Evolutionary conservation across 2,888 invertebrate species (phyloP).

Genomic region (Drosophila monieri): DNA sequence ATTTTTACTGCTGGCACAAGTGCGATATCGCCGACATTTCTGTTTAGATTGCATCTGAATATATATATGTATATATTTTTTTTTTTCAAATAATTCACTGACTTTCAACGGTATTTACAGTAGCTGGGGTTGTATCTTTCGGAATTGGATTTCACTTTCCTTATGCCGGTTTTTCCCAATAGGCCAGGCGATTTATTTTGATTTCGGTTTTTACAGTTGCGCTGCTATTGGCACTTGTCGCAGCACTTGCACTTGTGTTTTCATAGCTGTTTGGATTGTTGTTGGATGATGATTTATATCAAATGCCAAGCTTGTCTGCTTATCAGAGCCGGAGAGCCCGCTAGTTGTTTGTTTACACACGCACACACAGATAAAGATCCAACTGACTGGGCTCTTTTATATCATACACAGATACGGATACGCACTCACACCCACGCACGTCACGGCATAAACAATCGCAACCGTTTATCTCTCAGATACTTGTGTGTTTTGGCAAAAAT

Average conservation of each 20-base stretch:
- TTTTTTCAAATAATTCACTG: conserved; percentile 13
- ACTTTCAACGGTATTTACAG: conserved; percentile 29
- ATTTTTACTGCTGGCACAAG: background rate
- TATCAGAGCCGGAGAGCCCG: conserved; percentile 45
- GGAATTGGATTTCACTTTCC: conserved; percentile 22
- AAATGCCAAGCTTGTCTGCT: conserved; percentile 39
- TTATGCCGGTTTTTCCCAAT: conserved; percentile 24
- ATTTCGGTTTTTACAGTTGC: conserved; percentile 12
- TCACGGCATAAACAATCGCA: conserved; percentile 33
- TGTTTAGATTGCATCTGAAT: background rate
- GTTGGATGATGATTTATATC: conserved; percentile 20
- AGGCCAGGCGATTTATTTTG: conserved; percentile 28
- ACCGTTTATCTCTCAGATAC: conserved; percentile 23
- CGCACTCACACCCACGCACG: conserved; percentile 13
- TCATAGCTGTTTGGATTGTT: conserved; percentile 28
- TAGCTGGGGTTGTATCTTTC: conserved; percentile 18
- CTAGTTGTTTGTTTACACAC: conserved; percentile 35
- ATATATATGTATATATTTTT: conserved; percentile 6
- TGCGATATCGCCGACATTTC: conserved; percentile 6
- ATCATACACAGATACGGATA: conserved; percentile 12
- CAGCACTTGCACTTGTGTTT: conserved; percentile 41
- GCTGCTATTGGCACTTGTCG: conserved; percentile 13
- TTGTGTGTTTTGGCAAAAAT: conserved; percentile 27
- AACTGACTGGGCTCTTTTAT: background rate
- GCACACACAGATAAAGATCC: conserved; percentile 9